phyloP scores from a whole-genome alignment of 2,797 vertebrate species.

The Gallinago stenura region DNA sequence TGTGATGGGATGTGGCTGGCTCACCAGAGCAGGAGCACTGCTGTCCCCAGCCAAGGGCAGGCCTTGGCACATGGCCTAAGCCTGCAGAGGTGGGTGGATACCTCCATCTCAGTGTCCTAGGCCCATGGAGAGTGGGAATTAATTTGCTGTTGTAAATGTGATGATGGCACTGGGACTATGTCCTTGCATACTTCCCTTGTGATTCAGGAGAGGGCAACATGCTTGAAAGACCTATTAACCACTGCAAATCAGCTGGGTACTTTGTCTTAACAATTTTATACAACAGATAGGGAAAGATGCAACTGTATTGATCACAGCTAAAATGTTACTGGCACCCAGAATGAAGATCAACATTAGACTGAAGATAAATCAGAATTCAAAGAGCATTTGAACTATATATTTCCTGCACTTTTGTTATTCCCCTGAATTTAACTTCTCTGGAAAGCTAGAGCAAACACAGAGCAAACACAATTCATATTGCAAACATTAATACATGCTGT shows the following conservation, averaged over 20 bases:
- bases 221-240: not conserved
- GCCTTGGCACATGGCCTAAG: accelerated
- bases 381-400: not conserved
- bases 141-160: not conserved
- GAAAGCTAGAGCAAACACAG: not conserved
- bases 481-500: not conserved
- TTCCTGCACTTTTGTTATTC: not conserved
- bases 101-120: not conserved
- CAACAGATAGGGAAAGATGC: not conserved
- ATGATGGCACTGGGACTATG: not conserved
- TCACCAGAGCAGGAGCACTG: not conserved
- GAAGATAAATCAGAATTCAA: not conserved
- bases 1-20: not conserved
- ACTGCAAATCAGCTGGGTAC: not conserved
- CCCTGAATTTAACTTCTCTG: not conserved
- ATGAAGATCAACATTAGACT: not conserved
- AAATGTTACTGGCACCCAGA: not conserved
- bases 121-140: not conserved
- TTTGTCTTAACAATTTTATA: not conserved
- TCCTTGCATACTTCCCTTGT: not conserved
- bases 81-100: accelerated
- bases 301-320: not conserved
- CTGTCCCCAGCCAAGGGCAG: accelerated
- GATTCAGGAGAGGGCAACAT: not conserved
- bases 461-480: not conserved